Percentiles rank a stretch among this genome's conserved stretches.
Conservation (phyloP, 2,888 invertebrate genomes). For the Oxycera nigricornis region DNA sequence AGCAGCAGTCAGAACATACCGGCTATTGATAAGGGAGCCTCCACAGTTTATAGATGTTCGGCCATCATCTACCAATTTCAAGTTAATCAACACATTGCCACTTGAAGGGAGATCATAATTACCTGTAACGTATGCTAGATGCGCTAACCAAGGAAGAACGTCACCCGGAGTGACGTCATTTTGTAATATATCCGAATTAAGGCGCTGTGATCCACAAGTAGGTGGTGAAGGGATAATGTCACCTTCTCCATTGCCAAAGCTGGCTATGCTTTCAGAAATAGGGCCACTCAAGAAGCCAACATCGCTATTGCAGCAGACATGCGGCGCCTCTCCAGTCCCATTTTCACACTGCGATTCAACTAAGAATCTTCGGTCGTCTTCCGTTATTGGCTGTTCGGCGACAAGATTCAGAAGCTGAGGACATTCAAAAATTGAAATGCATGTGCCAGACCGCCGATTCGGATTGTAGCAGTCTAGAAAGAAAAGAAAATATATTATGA, state of each 20-base stretch:
- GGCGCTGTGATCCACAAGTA: not conserved
- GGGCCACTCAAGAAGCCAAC: slow-evolving; percentile 13
- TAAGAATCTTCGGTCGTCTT: slow-evolving; percentile 52
- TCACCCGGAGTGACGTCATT: not conserved
- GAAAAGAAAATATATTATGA: too few relatives aligned
- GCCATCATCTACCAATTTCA: not conserved
- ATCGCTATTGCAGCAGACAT: slow-evolving; percentile 57
- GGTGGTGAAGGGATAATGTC: slow-evolving; percentile 17
- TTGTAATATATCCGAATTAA: not conserved
- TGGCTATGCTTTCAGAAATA: not conserved
- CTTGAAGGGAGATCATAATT: not conserved
- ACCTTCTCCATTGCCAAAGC: not conserved
- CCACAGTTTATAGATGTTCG: slow-evolving; percentile 5
- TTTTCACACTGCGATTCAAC: slow-evolving; percentile 54
- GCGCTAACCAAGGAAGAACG: slow-evolving; percentile 4
- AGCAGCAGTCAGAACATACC: slow-evolving; percentile 69
- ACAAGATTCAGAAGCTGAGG: slow-evolving; percentile 52
- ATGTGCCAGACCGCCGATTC: slow-evolving; percentile 54
- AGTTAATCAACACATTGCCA: not conserved
- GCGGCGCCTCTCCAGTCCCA: slow-evolving; percentile 53
- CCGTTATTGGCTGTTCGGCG: slow-evolving; percentile 46
- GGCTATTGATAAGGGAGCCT: slow-evolving; percentile 29
- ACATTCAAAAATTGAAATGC: slow-evolving; percentile 58
- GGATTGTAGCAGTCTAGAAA: slow-evolving; percentile 60
- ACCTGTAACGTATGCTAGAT: slow-evolving; percentile 20